Percentiles rank a stretch among this genome's conserved stretches.
phyloP scores from a whole-genome alignment of 2,797 vertebrate genomes.

The Graptemys geographica region DNA sequence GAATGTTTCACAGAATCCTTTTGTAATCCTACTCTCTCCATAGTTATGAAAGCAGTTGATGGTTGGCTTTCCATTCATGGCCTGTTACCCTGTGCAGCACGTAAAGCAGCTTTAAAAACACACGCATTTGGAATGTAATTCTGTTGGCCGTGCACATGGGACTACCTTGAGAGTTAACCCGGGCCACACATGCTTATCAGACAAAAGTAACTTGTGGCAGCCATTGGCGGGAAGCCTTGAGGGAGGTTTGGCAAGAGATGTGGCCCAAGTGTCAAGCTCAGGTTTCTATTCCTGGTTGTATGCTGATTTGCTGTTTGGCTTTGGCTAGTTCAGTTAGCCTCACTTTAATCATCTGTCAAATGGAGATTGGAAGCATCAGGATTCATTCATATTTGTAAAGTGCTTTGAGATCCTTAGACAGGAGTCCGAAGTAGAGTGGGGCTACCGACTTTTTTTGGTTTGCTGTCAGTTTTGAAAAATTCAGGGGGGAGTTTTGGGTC shows the following conservation, averaged over 20 bases:
- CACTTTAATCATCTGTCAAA: background rate
- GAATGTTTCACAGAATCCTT: background rate
- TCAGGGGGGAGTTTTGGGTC: too few species aligned
- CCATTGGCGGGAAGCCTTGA: background rate
- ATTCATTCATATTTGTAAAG: background rate
- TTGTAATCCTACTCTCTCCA: background rate
- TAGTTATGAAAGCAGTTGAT: background rate
- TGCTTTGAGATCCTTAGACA: background rate
- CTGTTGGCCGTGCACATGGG: rapidly evolving
- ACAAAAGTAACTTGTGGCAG: background rate
- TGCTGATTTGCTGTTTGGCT: background rate
- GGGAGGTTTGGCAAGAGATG: rapidly evolving
- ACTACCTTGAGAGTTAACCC: background rate
- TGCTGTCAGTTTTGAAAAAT: too few species aligned
- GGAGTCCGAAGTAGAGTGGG: background rate
- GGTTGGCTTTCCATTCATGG: background rate
- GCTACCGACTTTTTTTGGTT: too few species aligned
- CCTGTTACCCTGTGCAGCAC: background rate
- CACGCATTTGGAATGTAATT: background rate
- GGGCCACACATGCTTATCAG: rapidly evolving
- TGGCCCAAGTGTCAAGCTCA: background rate
- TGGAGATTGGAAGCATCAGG: background rate
- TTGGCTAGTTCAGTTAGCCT: background rate
- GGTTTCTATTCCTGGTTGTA: background rate
- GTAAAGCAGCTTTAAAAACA: background rate